Evolutionary conservation across 1,140 invertebrate genomes (phyloP), one percentile per base, ranked within the genome.

Genomic region (Melipona quadrifasciata): DNA sequence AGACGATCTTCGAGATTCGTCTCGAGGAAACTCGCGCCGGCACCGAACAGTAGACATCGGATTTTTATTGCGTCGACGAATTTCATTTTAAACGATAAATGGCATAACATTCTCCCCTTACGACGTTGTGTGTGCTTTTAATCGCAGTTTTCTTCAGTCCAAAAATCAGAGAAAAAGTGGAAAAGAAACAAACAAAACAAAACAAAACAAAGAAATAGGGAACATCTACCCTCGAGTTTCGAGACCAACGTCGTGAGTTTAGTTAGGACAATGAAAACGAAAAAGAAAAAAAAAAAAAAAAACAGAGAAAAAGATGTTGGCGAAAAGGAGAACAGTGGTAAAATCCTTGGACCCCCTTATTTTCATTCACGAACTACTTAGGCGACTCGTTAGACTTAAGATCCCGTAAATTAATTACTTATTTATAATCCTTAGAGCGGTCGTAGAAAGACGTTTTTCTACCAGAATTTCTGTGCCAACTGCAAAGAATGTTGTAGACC

Each of bases 381-480:
- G 90, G 91, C 87, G 91, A 94, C 91, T 93, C 90, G 85, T 92
- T 94, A 93, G 81, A 90, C 73, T 85, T 93, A 93, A 93, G 91
- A 86, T 91, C 89, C 86, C 91, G 79, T 92, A 93, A 93, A 93
- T 93, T 92, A 92, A 93, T 92, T 31, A 94, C 89, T 93, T 93
- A 94, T 94, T 94, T 94, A 94, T 94, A 94, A 93, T 91, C 90
- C 90, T 87, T 93, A 94, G 89, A 91, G 82, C 90, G 89, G 91
- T 90, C 82, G 93, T 94, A 94, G 92, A 93, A 93, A 92, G 87
- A 81, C 72, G 91, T 91, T 94, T 95, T 94, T 94, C 93, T 94
- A 94, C 93, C 90, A 92, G 93, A 94, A 94, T 94, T 94, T 94
- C 91, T 94, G 94, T 95, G 94, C 94, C 94, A 95, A 95, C 91